Percentiles rank a stretch among this genome's conserved stretches.
Conservation (phyloP, 2,797 vertebrate species). For the Fistularia tabacaria region DNA sequence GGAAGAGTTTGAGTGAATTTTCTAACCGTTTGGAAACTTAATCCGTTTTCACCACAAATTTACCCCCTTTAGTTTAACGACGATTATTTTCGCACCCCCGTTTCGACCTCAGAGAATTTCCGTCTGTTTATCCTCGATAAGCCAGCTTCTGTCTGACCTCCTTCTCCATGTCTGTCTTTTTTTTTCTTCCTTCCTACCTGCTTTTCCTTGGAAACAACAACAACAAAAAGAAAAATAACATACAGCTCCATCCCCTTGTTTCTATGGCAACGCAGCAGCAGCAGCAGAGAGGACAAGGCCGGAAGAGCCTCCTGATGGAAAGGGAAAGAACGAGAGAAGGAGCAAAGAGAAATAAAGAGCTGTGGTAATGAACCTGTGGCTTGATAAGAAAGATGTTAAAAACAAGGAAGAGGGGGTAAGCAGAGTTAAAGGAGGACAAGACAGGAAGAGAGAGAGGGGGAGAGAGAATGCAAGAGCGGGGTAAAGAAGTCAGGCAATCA, state of each 20-base stretch:
- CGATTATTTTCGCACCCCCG: too few species aligned
- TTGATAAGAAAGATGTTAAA: too few species aligned
- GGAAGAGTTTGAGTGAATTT: too few species aligned
- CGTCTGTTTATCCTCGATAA: too few species aligned
- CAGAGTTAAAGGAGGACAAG: neutral
- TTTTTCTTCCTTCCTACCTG: conserved; percentile 30
- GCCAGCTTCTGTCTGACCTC: neutral
- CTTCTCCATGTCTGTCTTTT: neutral
- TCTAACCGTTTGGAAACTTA: too few species aligned
- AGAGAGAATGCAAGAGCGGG: conserved; percentile 8
- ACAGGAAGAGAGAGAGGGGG: conserved; percentile 11
- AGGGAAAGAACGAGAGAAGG: conserved; percentile 38
- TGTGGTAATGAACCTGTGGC: neutral
- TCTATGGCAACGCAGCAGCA: conserved; percentile 71
- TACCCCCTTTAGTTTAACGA: too few species aligned
- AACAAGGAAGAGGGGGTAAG: conserved; percentile 2
- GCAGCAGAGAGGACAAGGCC: conserved; percentile 40
- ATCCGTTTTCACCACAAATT: too few species aligned
- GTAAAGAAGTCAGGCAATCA: conserved; percentile 70
- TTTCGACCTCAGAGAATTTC: too few species aligned
- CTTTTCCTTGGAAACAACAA: conserved; percentile 53
- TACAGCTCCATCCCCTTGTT: conserved; percentile 72
- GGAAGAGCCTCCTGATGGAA: conserved; percentile 42
- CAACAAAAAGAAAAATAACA: conserved; percentile 39
- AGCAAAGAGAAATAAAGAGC: conserved; percentile 8